phyloP scores from a whole-genome alignment of 2,113 vertebrate genomes.

The Scatophagus argus region DNA sequence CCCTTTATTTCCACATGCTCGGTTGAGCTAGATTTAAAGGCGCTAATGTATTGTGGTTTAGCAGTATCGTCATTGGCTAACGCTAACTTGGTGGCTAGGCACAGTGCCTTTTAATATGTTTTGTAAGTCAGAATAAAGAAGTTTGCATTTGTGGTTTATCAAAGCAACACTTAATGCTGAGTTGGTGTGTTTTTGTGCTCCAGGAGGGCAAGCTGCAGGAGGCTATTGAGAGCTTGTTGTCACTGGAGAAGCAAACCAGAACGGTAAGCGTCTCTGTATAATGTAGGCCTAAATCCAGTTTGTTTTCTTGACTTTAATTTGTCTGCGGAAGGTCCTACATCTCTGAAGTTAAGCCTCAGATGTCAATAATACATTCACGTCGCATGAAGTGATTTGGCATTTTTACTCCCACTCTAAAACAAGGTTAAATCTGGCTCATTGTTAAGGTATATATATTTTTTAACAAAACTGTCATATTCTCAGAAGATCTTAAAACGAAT shows the following conservation, averaged over 20 bases:
- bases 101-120: neutral
- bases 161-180: neutral
- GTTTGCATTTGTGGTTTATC: neutral
- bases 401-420: neutral
- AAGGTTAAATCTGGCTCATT: neutral
- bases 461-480: neutral
- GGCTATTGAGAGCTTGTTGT: conserved; percentile 94
- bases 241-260: conserved; percentile 97
- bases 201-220: conserved; percentile 98
- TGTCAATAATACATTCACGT: neutral
- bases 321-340: too few relatives aligned
- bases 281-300: fast-evolving
- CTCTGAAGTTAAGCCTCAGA: neutral
- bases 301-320: neutral
- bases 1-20: neutral
- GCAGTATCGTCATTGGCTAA: neutral
- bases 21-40: neutral
- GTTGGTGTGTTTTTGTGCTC: neutral
- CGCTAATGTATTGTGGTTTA: conserved; percentile 21
- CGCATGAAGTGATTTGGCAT: neutral
- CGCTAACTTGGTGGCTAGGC: neutral
- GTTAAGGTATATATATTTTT: too few relatives aligned
- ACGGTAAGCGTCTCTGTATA: conserved; percentile 85
- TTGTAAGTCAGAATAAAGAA: too few relatives aligned
- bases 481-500: neutral